These are phyloP conservation scores for Diplosoma virens DNA, from an alignment of 23 tunicate species.

Conservation along the genomic window DNA sequence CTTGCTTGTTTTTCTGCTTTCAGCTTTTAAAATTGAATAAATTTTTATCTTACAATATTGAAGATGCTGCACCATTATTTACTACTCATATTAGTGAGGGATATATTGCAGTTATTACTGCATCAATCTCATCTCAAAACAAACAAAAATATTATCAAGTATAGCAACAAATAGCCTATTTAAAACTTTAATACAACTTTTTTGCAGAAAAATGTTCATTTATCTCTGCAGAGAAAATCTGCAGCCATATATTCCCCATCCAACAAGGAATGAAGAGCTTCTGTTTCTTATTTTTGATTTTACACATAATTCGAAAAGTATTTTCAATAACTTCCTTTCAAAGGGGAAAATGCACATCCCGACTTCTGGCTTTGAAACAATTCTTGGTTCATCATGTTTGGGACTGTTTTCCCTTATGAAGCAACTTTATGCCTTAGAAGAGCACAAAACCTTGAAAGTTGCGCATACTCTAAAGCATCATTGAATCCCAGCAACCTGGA, in stretches of 20 bases:
- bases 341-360: not conserved
- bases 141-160: too few relatives aligned
- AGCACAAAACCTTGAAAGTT: conserved; percentile 3
- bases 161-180: too few relatives aligned
- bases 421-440: conserved; percentile 6
- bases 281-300: conserved; percentile 5
- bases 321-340: not conserved
- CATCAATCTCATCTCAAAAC: too few relatives aligned
- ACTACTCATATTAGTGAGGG: too few relatives aligned
- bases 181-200: too few relatives aligned
- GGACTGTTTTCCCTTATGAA: not conserved
- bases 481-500: conserved; percentile 5
- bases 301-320: conserved; percentile 19
- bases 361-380: not conserved
- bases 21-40: too few relatives aligned
- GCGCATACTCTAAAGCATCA: conserved; percentile 12
- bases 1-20: too few relatives aligned
- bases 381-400: conserved; percentile 4
- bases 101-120: too few relatives aligned
- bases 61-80: too few relatives aligned
- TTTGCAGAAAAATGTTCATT: conserved; percentile 17
- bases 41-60: too few relatives aligned
- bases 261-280: not conserved
- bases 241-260: conserved; percentile 3
- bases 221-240: not conserved